Conservation (phyloP, 2,797 vertebrate genomes). For the Kryptolebias ocellatus region DNA sequence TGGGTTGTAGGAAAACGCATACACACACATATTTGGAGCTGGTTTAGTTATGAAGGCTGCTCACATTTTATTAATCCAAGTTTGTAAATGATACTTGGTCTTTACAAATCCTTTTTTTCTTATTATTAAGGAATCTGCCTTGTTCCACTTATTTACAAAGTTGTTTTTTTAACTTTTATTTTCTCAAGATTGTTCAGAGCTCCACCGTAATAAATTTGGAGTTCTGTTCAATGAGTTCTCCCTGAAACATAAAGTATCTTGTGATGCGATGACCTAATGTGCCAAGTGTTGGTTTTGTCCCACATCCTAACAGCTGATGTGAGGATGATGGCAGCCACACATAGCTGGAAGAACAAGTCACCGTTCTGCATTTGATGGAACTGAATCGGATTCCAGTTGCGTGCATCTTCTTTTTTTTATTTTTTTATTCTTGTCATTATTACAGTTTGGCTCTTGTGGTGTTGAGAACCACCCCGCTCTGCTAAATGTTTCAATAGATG, state of each 20-base stretch:
- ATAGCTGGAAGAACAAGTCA: constrained; percentile 62
- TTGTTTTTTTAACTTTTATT: too few species aligned
- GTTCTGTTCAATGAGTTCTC: not conserved
- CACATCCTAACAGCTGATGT: constrained; percentile 60
- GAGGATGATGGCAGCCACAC: constrained; percentile 47
- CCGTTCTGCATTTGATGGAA: constrained; percentile 18
- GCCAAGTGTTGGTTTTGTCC: constrained; percentile 62
- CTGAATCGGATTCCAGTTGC: constrained; percentile 19
- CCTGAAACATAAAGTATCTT: constrained; percentile 19
- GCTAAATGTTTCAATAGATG: not conserved
- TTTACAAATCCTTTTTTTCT: too few species aligned
- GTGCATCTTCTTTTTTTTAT: too few species aligned
- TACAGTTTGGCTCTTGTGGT: constrained; percentile 3
- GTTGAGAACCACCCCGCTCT: not conserved
- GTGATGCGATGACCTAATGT: constrained; percentile 42
- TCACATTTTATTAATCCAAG: too few species aligned
- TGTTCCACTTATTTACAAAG: too few species aligned
- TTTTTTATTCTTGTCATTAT: constrained; percentile 17
- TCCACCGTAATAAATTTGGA: not conserved
- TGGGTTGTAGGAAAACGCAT: too few species aligned
- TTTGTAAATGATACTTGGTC: too few species aligned
- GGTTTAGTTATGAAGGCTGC: too few species aligned
- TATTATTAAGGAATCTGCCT: too few species aligned
- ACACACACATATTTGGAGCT: too few species aligned
- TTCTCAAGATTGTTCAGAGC: not conserved